Base-by-base conservation (phyloP, 1,140 invertebrate genomes). In the Pseudobourletiella spinata region DNA sequence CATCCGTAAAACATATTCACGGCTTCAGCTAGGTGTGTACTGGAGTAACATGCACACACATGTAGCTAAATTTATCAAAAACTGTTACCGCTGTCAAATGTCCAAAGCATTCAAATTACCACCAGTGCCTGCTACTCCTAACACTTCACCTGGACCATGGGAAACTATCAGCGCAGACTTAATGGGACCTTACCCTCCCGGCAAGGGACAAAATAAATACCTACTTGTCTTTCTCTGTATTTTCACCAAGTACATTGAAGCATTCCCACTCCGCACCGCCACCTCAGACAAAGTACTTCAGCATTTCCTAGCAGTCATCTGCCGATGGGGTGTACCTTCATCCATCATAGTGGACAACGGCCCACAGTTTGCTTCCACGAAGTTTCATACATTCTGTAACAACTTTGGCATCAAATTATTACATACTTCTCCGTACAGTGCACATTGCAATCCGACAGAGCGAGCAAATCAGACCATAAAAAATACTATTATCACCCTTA, bases 251-350 rank as follows among this genome's bases (percentile, higher is more conserved):
- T 81, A 75, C 75, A 74, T 73, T 0, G 77, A 78, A 69, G 73
- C 74, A 2, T 63, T 76, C 26, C 77, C 77, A 0, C 28, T 78
- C 0, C 11, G 55, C 20, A 72, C 79, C 29, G 76, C 75, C 1
- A 68, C 70, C 11, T 22, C 61, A 0, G 26, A 42, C 18, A 55
- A n/a, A 2, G 22, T 66, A 18, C 42, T 32, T 1, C 32, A 59
- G 1, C 46, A 39, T 22, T 39, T 66, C 14, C 25, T 24, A 16
- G n/a, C 59, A 20, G 26, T 63, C 15, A 43, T 52, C 18, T 32
- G 14, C 1, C 39, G 39, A 22, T 63, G 28, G 22, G 60, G 60
- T 16, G 39, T 54, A 2, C 61, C 61, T 0, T 59, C 24, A 59
- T 24, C 32, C 1, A 46, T 64, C 6, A 15, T 66, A 1, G n/a